A percentile compares a stretch with the other conserved stretches of the same genome.
phyloP scores from a whole-genome alignment of 2,797 vertebrate genomes.

The Pogoniulus pusillus region DNA sequence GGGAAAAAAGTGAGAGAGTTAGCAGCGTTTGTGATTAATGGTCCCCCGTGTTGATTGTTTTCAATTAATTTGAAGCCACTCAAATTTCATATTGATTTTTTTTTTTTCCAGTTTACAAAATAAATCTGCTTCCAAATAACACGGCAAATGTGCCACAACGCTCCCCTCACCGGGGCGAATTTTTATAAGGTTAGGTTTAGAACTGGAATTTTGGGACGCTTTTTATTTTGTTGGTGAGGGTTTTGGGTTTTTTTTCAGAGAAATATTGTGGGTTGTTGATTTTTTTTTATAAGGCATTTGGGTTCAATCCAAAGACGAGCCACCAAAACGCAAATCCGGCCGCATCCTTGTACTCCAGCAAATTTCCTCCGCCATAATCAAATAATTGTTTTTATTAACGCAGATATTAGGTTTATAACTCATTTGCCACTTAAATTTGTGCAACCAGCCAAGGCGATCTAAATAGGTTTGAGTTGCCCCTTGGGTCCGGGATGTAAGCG shows the following conservation, averaged over 20 bases:
- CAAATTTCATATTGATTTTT: slow-evolving; percentile 31
- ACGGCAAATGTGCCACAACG: not conserved
- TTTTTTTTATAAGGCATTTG: not conserved
- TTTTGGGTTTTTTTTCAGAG: not conserved
- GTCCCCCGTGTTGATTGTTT: slow-evolving; percentile 60
- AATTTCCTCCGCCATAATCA: slow-evolving; percentile 63
- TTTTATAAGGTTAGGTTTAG: not conserved
- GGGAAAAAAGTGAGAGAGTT: not conserved
- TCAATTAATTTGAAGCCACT: slow-evolving; percentile 68
- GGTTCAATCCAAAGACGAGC: not conserved
- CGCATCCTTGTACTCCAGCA: slow-evolving; percentile 24
- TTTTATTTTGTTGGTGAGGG: not conserved
- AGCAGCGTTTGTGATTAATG: slow-evolving; percentile 42
- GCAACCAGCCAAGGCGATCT: slow-evolving; percentile 81
- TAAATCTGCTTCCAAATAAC: not conserved
- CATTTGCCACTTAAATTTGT: slow-evolving; percentile 84
- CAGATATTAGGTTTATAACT: slow-evolving; percentile 83
- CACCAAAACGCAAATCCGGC: slow-evolving; percentile 14
- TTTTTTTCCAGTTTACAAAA: slow-evolving; percentile 25
- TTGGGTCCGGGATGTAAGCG: slow-evolving; percentile 73
- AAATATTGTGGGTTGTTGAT: not conserved
- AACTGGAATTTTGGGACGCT: not conserved
- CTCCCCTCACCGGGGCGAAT: not conserved
- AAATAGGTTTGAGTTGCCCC: slow-evolving; percentile 80
- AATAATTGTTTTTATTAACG: slow-evolving; percentile 74